Evolutionary conservation across 1,140 invertebrate genomes (phyloP), one percentile per base, ranked within the genome.

Genomic region (Mya arenaria): DNA sequence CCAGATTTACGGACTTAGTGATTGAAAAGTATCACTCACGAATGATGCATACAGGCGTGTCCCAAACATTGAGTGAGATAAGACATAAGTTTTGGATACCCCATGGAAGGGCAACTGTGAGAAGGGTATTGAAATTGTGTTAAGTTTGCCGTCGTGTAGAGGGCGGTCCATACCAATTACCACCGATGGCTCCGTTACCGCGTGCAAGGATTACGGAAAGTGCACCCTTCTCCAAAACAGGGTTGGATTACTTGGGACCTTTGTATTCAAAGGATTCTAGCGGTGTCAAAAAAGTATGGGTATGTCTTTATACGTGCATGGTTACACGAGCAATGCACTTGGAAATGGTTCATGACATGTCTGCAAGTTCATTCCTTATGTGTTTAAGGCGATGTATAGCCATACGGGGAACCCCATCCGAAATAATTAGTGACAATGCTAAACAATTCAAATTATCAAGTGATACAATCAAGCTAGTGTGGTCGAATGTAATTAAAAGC

Each of bases 271-370:
- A 74, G 28, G 56, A 58, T 25, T n/a, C n/a, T n/a, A 8, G 30
- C 10, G 28, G 63, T 23, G 44, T 23, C 32, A 23, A 37, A 2
- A 74, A 60, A 41, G 34, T 30, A 2, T 74, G 56, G 72, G 56
- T 37, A 23, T 56, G 52, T 60, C 19, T 74, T 8, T 74, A 41
- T 28, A 74, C 56, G 8, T 74, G 72, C 39, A 5, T 58, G 4
- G 55, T 39, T 8, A 74, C 72, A 19, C 28, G 72, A 4, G 72
- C 72, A 5, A 39, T 74, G 19, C 72, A 74, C 25, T 28, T 74
- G 19, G 72, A 74, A 62, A 41, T 77, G 4, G 73, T 75, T n/a
- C 58, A 77, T 34, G 41, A 52, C 23, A 44, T 77, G 73, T 77
- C 73, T 15, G 52, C 71, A 30, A 32, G 4, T 8, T 25, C 55